These are phyloP conservation scores for Gasterosteus nipponicus DNA, from an alignment of 2,113 vertebrate species.

Conservation along the genomic window DNA sequence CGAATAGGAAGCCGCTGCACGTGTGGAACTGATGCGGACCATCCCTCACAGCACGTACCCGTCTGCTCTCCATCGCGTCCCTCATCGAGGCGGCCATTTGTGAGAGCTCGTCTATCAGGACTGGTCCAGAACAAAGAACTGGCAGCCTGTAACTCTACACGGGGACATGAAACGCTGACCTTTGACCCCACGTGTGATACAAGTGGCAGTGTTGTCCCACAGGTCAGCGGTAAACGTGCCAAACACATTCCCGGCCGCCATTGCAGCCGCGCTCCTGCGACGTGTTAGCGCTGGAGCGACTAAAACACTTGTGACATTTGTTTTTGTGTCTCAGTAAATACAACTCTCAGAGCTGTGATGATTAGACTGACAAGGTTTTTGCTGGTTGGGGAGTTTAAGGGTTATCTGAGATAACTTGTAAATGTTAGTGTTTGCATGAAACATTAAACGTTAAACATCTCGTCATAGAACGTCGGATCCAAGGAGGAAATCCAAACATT, in stretches of 20 bases:
- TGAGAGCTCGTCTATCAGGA: slow-evolving; percentile 56
- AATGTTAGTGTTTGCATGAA: slow-evolving; percentile 40
- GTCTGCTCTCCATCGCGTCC: slow-evolving; percentile 60
- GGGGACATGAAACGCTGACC: slow-evolving; percentile 66
- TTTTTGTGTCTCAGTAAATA: slow-evolving; percentile 45
- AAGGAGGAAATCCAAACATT: slow-evolving; percentile 18
- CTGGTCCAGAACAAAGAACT: slow-evolving; percentile 66
- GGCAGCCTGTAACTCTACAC: slow-evolving; percentile 72
- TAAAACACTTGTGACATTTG: slow-evolving; percentile 52
- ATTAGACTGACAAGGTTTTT: slow-evolving; percentile 28
- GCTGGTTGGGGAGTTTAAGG: slow-evolving; percentile 26
- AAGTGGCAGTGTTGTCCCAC: slow-evolving; percentile 69
- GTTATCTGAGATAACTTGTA: slow-evolving; percentile 25
- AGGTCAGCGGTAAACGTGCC: slow-evolving; percentile 52
- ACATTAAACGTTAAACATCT: slow-evolving; percentile 26
- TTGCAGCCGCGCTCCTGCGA: slow-evolving; percentile 29
- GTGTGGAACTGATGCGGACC: slow-evolving; percentile 35
- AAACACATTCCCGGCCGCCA: slow-evolving; percentile 27
- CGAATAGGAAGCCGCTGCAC: slow-evolving; percentile 14
- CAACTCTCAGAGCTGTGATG: slow-evolving; percentile 16
- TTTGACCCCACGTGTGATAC: slow-evolving; percentile 67
- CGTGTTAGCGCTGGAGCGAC: slow-evolving; percentile 30
- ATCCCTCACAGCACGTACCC: slow-evolving; percentile 26
- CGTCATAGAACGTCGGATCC: not conserved
- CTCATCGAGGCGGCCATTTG: slow-evolving; percentile 57